Base-by-base conservation (phyloP, 1,140 invertebrate species). In the Thrips palmi region DNA sequence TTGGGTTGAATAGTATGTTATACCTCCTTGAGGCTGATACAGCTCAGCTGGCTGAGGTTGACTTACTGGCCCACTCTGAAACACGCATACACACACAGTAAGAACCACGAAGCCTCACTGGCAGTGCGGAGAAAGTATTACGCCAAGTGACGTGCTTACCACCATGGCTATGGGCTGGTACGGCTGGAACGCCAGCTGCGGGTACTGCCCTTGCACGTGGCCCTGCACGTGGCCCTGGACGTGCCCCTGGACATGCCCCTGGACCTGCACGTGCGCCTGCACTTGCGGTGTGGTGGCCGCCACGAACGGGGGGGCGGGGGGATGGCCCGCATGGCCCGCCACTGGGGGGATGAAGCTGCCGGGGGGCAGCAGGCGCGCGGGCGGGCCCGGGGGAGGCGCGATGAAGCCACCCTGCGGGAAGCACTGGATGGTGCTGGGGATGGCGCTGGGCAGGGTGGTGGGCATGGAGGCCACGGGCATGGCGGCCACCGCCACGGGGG, bases 1-100 rank as follows among this genome's bases (percentile, higher is more conserved):
- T 38, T 59, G 58, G n/a, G 60, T 53, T 40, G 51, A 59, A 46
- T 63, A 64, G 40, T 64, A 64, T 4, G 56, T 61, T 8, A 61
- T 57, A n/a, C 61, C 62, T 29, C 52, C 56, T 25, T 41, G 43
- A 4, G 25, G 34, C 20, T 58, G 52, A 42, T 58, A 60, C 15
- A 61, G 38, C 42, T 62, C 61, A 7, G 57, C 52, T n/a, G 45
- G 49, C 22, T 38, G 32, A 1, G 45, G 42, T 14, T 35, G 24
- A 11, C n/a, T n/a, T n/a, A n/a, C n/a, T n/a, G n/a, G n/a, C n/a
- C n/a, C n/a, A 30, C 35, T 14, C 12, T 14, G 5, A 31, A 31
- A 31, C 6, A 17, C n/a, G 5, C 12, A 14, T n/a, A 31, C 4
- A 14, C 29, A 31, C 18, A 31, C 29, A n/a, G 29, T n/a, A 6